Base-by-base conservation (phyloP, 2,888 invertebrate species). In the Willowsia nigromaculata region DNA sequence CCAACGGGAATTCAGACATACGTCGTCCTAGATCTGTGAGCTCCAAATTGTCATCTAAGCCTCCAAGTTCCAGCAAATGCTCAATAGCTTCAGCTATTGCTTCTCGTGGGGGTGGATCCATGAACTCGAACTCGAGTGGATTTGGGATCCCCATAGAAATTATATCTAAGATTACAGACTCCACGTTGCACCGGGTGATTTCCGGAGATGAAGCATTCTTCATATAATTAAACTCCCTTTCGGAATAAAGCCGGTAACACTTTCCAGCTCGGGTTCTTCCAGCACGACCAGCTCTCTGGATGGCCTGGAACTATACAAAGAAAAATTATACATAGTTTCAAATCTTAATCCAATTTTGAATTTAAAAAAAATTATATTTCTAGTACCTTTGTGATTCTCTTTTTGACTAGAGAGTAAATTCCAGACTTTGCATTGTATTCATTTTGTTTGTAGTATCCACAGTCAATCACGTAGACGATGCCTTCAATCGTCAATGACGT, bases 111-210 rank as follows among this genome's bases (percentile, higher is more conserved):
- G 99, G 99, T 0, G 99, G 98, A 94, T 99, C 99, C 99, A 99
- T 99, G 95, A 99, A 99, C 95, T 99, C 99, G 94, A 99, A 99
- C 94, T 98, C 97, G 27, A 71, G 99, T 94, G 85, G 95, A 94
- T 99, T 99, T 94, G 99, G 99, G 93, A 99, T 99, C 37, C 99
- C 99, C 99, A 99, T 99, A 0, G 99, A 99, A 94, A 99, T 99
- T 47, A 99, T 94, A 93, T 99, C 98, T 22, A 86, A 53, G 22
- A 85, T 27, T 40, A 82, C 78, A 40, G 89, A 30, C 47, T 86
- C 74, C 13, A 93, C 4, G 94, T 22, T 99, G 94, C 59, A 98
- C 97, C 0, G 99, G 99, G 22, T 90, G 43, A 94, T 94, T 91
- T 94, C 94, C 43, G 94, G 94, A 30, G 91, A 90, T 15, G 93